phyloP scores from a whole-genome alignment of 2,797 vertebrate genomes.

The Mus minutoides region DNA sequence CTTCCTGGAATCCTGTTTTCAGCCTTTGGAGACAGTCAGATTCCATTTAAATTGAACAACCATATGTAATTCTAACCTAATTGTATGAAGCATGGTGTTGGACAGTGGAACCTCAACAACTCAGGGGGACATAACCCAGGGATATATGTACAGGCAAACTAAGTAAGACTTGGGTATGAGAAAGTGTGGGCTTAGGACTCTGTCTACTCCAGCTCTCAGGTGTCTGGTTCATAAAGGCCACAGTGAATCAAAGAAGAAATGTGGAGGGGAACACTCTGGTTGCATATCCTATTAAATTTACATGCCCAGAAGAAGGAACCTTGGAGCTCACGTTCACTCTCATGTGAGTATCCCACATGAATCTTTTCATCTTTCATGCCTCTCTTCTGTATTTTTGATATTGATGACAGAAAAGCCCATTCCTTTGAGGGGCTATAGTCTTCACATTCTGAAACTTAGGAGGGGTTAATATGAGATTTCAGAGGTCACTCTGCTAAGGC shows the following conservation, averaged over 20 bases:
- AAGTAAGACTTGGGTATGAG: neutral
- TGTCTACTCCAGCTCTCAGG: neutral
- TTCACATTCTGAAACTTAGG: rapidly evolving
- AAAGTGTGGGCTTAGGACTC: neutral
- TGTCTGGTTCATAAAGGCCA: slow-evolving; percentile 34
- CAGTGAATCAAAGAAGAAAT: rapidly evolving
- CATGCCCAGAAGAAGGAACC: neutral
- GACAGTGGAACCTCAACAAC: neutral
- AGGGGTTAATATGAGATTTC: too few species aligned
- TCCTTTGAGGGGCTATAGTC: too few species aligned
- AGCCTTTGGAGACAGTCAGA: neutral
- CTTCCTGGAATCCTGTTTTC: neutral
- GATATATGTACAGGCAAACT: too few species aligned
- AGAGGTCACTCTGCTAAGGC: too few species aligned
- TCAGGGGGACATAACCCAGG: neutral
- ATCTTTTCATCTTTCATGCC: too few species aligned
- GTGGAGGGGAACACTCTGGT: neutral
- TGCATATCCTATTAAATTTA: neutral
- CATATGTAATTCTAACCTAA: neutral
- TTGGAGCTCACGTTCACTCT: neutral
- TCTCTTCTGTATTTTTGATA: neutral
- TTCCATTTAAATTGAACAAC: neutral
- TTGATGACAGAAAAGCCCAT: neutral
- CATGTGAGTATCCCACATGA: neutral
- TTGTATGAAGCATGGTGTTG: neutral